Evolutionary conservation across 2,113 vertebrate species (phyloP), one percentile per base, ranked within the genome.

Genomic region (Amia ocellicauda): DNA sequence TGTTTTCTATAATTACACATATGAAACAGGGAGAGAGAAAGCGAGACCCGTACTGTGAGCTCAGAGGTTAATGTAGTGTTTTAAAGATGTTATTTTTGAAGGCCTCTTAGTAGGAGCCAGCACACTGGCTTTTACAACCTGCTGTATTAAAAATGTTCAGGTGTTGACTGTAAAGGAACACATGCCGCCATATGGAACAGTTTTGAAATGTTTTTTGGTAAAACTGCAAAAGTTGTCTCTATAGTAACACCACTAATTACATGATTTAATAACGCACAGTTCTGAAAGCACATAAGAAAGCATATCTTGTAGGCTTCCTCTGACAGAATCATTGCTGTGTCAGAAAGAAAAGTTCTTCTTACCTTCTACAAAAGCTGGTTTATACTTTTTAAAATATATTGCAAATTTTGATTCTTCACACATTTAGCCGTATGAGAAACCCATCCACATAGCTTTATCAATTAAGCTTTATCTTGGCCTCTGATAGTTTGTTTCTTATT

Each of bases 221-320:
- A 26, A 51, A 54, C 8, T 11, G 7, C 4, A 28, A 50, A 22
- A 58, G 14, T 29, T 52, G 8, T 24, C 50, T 49, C 55, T 51
- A 31, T 10, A 58, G 51, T 66, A 19, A 31, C 28, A 50, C 49
- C 23, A 22, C 45, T 60, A 60, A 66, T 60, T 60, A 66, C 45
- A 47, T 41, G 31, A 66, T 66, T 26, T 52, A 66, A 66, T 66
- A 60, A 53, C 45, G 17, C 56, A 47, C 45, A 42, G 31, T 53
- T 26, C 19, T 22, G 1, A 1, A 27, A 40, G 29, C 29, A 57
- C 8, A 19, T 1, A 58, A 58, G n/a, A 58, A 45, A 22, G 9
- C 41, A 31, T 40, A 14, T 29, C 42, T 20, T 10, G n/a, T n/a
- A n/a, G n/a, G n/a, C 26, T 56, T 56, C 53, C 53, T 45, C 17